phyloP scores from a whole-genome alignment of 2,888 invertebrate genomes.

The Monoplex corrugatus region DNA sequence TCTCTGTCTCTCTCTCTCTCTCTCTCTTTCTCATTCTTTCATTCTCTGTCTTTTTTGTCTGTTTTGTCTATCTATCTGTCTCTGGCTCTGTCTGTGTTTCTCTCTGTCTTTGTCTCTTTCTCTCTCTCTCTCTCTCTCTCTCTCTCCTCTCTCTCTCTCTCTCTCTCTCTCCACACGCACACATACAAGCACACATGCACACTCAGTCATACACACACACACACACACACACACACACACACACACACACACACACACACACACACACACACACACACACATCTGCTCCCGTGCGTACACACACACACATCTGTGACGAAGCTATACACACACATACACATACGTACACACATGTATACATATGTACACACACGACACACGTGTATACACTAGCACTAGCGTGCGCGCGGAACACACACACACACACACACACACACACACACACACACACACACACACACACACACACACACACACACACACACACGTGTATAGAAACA shows the following conservation, averaged over 20 bases:
- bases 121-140: background rate
- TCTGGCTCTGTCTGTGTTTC: background rate
- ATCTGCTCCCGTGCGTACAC: background rate
- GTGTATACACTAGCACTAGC: no score
- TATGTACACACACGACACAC: no score
- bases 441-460: no score
- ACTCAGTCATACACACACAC: no score
- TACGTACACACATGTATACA: background rate
- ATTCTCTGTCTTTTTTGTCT: constrained; percentile 20
- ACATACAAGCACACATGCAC: background rate
- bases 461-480: no score
- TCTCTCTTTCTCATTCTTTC: background rate
- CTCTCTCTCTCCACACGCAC: background rate
- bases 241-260: constrained; percentile 11
- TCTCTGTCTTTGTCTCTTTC: background rate
- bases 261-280: constrained; percentile 37
- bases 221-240: no score
- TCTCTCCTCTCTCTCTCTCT: no score
- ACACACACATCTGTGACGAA: background rate
- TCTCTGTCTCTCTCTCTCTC: background rate
- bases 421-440: no score
- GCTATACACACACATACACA: background rate
- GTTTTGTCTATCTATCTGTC: constrained; percentile 39
- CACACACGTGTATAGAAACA: no score
- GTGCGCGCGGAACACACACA: no score